Evolutionary conservation across 1,140 invertebrate species (phyloP), one percentile per base, ranked within the genome.

Genomic region (Bombus sylvicola): DNA sequence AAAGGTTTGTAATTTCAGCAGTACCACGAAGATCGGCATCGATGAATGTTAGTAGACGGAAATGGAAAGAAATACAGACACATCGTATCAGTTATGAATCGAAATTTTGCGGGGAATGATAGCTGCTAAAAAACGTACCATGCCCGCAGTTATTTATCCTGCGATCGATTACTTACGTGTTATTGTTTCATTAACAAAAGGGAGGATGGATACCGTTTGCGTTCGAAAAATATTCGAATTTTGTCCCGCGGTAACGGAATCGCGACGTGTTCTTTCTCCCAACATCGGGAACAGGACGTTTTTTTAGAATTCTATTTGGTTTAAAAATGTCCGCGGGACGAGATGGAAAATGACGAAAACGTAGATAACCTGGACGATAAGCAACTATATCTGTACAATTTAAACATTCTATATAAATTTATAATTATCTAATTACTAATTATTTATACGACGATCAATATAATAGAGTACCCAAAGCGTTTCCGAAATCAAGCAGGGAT

Each of bases 171-270:
- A 85, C 75, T 79, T 79, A 84, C 77, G 41, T 85, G 83, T 85
- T 85, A 85, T 85, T 85, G 77, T 85, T 80, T 79, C 83, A 85
- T 85, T 85, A 85, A n/a, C 68, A 80, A 85, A 78, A 85, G 83
- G 77, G 57, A 53, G 64, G n/a, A 31, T 57, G 68, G 41, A 22
- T 41, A 28, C 37, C 28, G 83, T 64, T 69, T 57, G 53, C 47
- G 64, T 25, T 72, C 28, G 41, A 71, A 72, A 80, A 72, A 80
- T 83, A 64, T 59, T 62, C 53, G 31, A 43, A 47, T n/a, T 62
- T 78, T 22, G 37, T 71, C 31, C 78, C 47, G 34, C 9, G 37
- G 15, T 53, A 22, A 53, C 34, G 28, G 34, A 68, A 57, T 53
- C 62, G 41, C 31, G 31, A 47, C 80, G 37, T 59, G 37, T 76